Base-by-base conservation (phyloP, 2,113 vertebrate genomes). In the Vidua chalybeata region DNA sequence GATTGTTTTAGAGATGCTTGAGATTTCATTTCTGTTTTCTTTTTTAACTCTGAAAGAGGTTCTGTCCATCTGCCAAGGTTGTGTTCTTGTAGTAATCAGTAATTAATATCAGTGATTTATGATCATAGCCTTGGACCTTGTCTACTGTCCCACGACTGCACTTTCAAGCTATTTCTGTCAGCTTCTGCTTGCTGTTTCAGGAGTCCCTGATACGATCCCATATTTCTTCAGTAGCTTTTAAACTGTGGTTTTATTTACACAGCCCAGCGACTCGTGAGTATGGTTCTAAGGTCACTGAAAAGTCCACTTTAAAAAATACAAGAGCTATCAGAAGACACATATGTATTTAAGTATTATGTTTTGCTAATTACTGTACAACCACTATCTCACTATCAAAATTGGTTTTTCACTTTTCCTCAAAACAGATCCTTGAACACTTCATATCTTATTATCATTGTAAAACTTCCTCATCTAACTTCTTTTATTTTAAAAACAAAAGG, bases 91-190 rank as follows among this genome's bases (percentile, higher is more conserved):
- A 64, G 31, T 48, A 11, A 61, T 80, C 41, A 28, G 46, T 74
- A 84, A 81, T 84, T 91, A 91, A 89, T 51, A 87, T 41, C 63
- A 87, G 8, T 74, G 51, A 84, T 84, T 81, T 87, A 41, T 89
- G 45, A 45, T 66, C 82, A 63, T 35, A 93, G 31, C 37, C 61
- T 74, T 51, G 15, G 39, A 78, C 61, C 15, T 78, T 7, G 2
- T 48, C 31, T 91, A 16, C 56, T 58, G 19, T 69, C 24, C 49
- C 1, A 0, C 4, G 0, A 10, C 84, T 71, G 7, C 49, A 45
- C 14, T 66, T 80, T 49, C 54, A 94, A 93, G 68, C 17, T 82
- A 24, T 30, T 74, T 24, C 31, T 71, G 33, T 71, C 59, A 84
- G 55, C 7, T 81, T 58, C 46, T 84, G 3, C 35, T 87, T 54